Evolutionary conservation across 2,113 vertebrate species (phyloP), one percentile per base, ranked within the genome.

Genomic region (Aix galericulata): DNA sequence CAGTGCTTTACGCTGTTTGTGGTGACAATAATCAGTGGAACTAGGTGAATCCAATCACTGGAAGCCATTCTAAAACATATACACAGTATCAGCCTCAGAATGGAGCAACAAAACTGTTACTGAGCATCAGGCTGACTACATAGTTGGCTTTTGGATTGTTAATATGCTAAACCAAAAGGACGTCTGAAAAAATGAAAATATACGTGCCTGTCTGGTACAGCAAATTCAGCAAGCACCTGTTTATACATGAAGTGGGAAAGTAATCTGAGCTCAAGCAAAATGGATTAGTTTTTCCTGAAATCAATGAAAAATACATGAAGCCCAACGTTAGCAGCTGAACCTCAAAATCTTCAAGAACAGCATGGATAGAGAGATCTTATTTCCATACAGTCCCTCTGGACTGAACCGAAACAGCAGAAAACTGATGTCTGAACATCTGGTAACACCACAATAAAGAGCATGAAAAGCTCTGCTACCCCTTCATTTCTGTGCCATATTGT

Each of bases 291-390:
- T 91, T 76, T 93, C 71, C 67, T 66, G 63, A 89, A 95, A 87
- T 79, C 63, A 44, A 1, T 91, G 67, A 29, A 85, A 73, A 92
- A 82, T 64, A 42, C 9, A 32, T 55, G 32, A 89, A 52, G 68
- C 36, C 0, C 0, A 73, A 27, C 23, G 36, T 18, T 29, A 85
- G 31, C 46, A 94, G 59, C 34, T 80, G 75, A 85, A 92, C 67
- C 67, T 84, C 78, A 89, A 74, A 89, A 79, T 91, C 55, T 74
- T 82, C 46, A 88, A 82, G 74, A 93, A 48, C 4, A 92, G 34
- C 48, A 79, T 2, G 22, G 52, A 71, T 52, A 83, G 88, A 94
- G 60, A 94, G 60, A 94, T 20, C 15, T 89, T 15, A 76, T 92
- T 91, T 92, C 67, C 55, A 87, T 50, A 69, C 44, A 95, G 8